Evolutionary conservation across 2,113 vertebrate genomes (phyloP).

Genomic region (Petrocephalus microphthalmus): DNA sequence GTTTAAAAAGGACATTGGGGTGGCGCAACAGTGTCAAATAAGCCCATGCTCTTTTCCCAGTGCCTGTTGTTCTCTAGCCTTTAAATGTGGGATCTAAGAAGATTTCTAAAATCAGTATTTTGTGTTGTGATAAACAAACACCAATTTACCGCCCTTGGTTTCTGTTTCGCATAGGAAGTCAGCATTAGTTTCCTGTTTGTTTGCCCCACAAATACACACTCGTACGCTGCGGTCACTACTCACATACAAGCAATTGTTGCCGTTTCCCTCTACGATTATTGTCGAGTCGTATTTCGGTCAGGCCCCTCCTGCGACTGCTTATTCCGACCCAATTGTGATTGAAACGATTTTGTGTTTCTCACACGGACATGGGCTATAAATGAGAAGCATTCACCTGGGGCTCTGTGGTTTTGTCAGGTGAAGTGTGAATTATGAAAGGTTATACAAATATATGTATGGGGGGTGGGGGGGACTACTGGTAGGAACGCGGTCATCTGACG

Average conservation of each 20-base stretch:
- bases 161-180: constrained; percentile 27
- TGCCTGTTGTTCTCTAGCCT: not conserved
- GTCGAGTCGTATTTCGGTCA: not conserved
- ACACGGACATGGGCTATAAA: not conserved
- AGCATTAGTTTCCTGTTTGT: constrained; percentile 30
- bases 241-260: constrained; percentile 1
- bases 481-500: not conserved
- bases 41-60: no score
- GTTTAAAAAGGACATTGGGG: not conserved
- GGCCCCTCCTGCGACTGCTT: not conserved
- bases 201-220: constrained; percentile 17
- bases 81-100: not conserved
- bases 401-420: not conserved
- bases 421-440: not conserved
- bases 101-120: not conserved
- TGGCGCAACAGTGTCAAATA: not conserved
- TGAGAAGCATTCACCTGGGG: not conserved
- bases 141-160: not conserved
- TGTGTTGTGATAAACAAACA: not conserved
- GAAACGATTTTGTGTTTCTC: not conserved
- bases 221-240: not conserved
- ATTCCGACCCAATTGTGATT: not conserved
- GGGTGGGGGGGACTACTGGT: not conserved
- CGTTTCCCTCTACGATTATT: not conserved
- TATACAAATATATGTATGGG: not conserved